Evolutionary conservation across 2,888 invertebrate species (phyloP), one percentile per base, ranked within the genome.

Genomic region (Creontiades dilutus): DNA sequence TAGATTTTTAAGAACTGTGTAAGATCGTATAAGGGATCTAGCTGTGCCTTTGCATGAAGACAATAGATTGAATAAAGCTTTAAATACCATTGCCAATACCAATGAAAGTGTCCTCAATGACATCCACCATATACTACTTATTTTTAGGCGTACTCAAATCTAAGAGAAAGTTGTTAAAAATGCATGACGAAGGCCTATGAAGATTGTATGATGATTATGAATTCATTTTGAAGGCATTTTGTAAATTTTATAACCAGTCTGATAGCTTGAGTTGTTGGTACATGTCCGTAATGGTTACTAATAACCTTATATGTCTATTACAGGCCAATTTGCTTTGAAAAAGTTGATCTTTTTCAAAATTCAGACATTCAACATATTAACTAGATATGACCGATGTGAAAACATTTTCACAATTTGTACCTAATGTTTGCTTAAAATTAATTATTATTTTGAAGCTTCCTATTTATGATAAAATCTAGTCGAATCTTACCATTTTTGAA

Each of bases 31-130:
- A 91, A 91, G 91, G 90, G 91, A 90, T 91, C 82, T 91, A 91
- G 91, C 85, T 88, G 91, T 91, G 90, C 91, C 91, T 91, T 89
- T 91, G 90, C 90, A 90, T 90, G 88, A 86, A 90, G 91, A 91
- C 91, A 91, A 91, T 91, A 91, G 91, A 90, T 85, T 61, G 90
- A 90, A 90, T 82, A 61, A 91, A 91, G 91, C 91, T 91, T 91
- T 91, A 91, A 90, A 91, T 89, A 37, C 88, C 68, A 91, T 91
- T 91, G 90, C 91, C 87, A 91, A 85, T 89, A 84, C 82, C 68
- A 86, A 89, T 81, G 47, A 87, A 89, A 89, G 89, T 89, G 89
- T 89, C 89, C 82, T 89, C 81, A 87, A 61, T 76, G 52, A 78
- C 76, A 88, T 55, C 88, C 78, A 78, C 52, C 88, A 76, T 78